Conservation (phyloP, 2,797 vertebrate species). For the Syngnathus acus region DNA sequence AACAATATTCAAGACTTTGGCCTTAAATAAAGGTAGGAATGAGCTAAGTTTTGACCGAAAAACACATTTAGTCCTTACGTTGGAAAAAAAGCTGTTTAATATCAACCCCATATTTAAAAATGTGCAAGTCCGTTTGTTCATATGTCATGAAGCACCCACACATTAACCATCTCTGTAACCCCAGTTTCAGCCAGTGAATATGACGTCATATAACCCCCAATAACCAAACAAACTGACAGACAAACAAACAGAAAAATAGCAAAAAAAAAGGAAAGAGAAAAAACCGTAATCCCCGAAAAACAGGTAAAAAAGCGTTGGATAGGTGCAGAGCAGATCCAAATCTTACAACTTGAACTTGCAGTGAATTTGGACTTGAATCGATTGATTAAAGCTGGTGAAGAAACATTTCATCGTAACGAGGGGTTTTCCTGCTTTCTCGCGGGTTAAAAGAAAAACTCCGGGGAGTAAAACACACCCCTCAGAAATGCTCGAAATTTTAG, state of each 20-base stretch:
- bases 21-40: background rate
- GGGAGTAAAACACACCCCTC: slow-evolving; percentile 71
- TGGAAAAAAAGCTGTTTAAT: slow-evolving; percentile 69
- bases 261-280: slow-evolving; percentile 4
- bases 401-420: slow-evolving; percentile 74
- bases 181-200: slow-evolving; percentile 86
- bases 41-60: slow-evolving; percentile 10
- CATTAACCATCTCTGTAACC: slow-evolving; percentile 88
- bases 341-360: slow-evolving; percentile 83
- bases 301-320: slow-evolving; percentile 49
- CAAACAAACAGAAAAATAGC: background rate
- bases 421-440: slow-evolving; percentile 54
- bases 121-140: slow-evolving; percentile 91
- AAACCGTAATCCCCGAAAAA: background rate
- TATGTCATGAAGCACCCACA: slow-evolving; percentile 92
- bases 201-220: slow-evolving; percentile 45
- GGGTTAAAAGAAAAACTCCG: slow-evolving; percentile 57
- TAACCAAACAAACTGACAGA: background rate
- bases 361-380: slow-evolving; percentile 79
- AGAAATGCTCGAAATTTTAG: slow-evolving; percentile 68
- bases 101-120: slow-evolving; percentile 91
- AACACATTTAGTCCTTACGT: slow-evolving; percentile 55
- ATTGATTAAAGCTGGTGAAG: slow-evolving; percentile 88
- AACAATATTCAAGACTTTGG: background rate
- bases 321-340: slow-evolving; percentile 51